Evolutionary conservation across 2,888 invertebrate genomes (phyloP).

Genomic region (Pilophorus perplexus): DNA sequence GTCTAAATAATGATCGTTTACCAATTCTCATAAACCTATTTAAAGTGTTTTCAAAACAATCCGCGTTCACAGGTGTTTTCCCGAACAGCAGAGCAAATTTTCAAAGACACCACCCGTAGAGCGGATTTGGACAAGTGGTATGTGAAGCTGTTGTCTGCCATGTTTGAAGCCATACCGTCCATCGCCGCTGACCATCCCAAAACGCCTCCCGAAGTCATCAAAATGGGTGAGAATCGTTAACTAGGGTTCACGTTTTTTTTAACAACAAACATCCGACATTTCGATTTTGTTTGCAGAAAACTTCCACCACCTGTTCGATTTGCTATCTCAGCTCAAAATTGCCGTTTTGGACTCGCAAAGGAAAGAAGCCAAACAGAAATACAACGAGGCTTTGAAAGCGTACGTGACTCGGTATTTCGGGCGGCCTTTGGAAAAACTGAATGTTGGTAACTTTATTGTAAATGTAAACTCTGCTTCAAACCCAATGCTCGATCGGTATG

Average conservation of each 20-base stretch:
- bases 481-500: background rate
- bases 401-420: slow-evolving; percentile 96
- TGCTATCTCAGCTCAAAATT: slow-evolving; percentile 85
- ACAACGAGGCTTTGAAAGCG: slow-evolving; percentile 81
- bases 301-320: slow-evolving; percentile 87
- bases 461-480: background rate
- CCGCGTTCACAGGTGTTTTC: slow-evolving; percentile 72
- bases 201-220: slow-evolving; percentile 87
- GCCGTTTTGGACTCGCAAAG: slow-evolving; percentile 80
- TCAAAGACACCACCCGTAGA: slow-evolving; percentile 79
- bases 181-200: slow-evolving; percentile 83
- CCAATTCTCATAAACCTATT: too few relatives aligned
- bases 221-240: slow-evolving; percentile 70
- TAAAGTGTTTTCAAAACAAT: too few relatives aligned
- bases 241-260: too few relatives aligned
- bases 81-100: slow-evolving; percentile 79
- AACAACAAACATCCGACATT: too few relatives aligned
- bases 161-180: slow-evolving; percentile 76
- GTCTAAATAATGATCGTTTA: too few relatives aligned
- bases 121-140: slow-evolving; percentile 93
- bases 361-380: slow-evolving; percentile 86
- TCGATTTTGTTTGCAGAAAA: slow-evolving; percentile 83
- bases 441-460: slow-evolving; percentile 58
- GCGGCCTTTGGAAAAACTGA: slow-evolving; percentile 83
- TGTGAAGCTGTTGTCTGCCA: slow-evolving; percentile 71